Base-by-base conservation (phyloP, 1,140 invertebrate species). In the Triops longicaudatus region DNA sequence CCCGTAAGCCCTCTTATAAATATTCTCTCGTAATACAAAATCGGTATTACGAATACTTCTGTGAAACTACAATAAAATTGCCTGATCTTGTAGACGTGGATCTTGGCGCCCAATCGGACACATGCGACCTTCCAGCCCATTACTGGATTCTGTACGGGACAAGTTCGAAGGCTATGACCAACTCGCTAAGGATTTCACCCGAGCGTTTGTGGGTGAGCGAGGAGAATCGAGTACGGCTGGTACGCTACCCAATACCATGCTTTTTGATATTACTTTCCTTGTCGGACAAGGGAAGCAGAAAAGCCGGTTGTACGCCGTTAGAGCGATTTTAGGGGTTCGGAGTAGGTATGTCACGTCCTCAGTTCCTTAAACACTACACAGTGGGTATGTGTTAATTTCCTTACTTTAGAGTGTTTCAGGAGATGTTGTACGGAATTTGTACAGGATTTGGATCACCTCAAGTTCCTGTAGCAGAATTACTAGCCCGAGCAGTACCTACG, bases 41-140 rank as follows among this genome's bases (percentile, higher is more conserved):
- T 37, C 31, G 7, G 7, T 37, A 37, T 2, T 4, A 37, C 7
- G 9, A 63, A 63, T 22, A 6, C 17, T 17, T n/a, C 10, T 63
- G 5, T 63, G 6, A 17, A 17, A 12, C 17, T 6, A 63, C 1
- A 77, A 1, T 1, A 77, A 77, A 79, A 78, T 77, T 5, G 26
- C 78, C 74, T 1, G 77, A 77, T 74, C 10, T 78, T 43, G 2
- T 37, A 89, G 89, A 80, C 85, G 90, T 85, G 93, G 93, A 77
- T 96, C 94, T 2, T 97, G 95, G 95, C 88, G 95, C 80, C 95
- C 95, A 1, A 97, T 97, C 78, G 95, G 95, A 72, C 94, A 97
- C 84, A 86, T 96, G 94, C 86, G 95, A 82, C 94, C 95, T 0
- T 96, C 94, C 0, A 96, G 93, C 37, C 95, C 95, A 1, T 86